Conservation (phyloP, 2,113 vertebrate genomes). For the Aptenodytes forsteri region DNA sequence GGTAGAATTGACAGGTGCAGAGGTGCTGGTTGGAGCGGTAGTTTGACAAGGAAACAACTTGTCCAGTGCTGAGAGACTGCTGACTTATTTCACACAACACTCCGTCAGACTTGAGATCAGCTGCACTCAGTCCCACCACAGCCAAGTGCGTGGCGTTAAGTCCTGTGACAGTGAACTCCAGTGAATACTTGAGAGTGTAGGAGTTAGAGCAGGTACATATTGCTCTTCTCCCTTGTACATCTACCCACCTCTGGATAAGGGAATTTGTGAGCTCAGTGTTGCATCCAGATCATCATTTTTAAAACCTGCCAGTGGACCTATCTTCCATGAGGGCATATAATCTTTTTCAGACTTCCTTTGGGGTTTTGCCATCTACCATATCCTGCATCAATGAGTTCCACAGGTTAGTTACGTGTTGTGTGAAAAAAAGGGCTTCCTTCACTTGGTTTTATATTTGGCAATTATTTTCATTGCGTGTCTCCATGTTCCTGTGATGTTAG, state of each 20-base stretch:
- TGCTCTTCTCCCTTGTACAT: not conserved
- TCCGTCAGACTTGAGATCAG: not conserved
- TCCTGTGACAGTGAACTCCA: not conserved
- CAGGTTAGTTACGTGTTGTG: not conserved
- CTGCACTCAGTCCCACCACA: not conserved
- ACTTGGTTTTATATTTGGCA: not conserved
- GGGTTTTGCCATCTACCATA: not conserved
- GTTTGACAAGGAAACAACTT: not conserved
- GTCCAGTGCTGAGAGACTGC: not conserved
- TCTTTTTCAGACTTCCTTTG: not conserved
- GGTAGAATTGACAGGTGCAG: not conserved
- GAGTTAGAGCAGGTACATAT: not conserved
- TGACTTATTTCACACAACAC: not conserved
- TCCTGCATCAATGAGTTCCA: not conserved
- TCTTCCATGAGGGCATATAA: not conserved
- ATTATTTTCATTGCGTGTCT: not conserved
- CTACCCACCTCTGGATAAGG: not conserved
- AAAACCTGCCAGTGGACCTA: not conserved
- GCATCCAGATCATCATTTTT: not conserved
- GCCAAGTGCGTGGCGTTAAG: not conserved
- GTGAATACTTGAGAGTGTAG: not conserved
- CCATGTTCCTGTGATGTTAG: not conserved
- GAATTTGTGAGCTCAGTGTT: not conserved
- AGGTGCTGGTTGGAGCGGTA: not conserved
- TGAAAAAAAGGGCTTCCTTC: not conserved